A percentile compares a stretch with the other conserved stretches of the same genome.
phyloP scores from a whole-genome alignment of 2,113 vertebrate genomes.

The Axis porcinus region DNA sequence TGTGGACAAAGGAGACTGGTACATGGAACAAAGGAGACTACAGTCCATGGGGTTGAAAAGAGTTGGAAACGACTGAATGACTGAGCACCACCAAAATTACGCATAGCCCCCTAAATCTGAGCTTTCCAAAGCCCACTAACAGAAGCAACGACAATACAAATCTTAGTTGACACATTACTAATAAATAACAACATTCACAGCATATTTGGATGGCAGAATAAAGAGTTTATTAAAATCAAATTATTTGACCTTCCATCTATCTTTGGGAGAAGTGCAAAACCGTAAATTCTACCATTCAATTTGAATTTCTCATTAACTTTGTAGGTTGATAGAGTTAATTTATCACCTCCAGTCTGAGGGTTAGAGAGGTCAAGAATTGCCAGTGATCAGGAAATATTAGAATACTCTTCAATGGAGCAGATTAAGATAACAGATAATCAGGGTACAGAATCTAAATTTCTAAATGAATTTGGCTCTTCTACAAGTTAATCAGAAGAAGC shows the following conservation, averaged over 20 bases:
- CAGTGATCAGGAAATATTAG: neutral
- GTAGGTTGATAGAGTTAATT: neutral
- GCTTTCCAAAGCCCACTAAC: neutral
- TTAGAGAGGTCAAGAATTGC: neutral
- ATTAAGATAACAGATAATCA: neutral
- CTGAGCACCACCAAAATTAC: neutral
- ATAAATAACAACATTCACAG: neutral
- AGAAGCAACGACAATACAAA: neutral
- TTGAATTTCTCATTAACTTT: neutral
- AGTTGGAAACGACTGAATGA: neutral
- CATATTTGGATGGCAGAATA: neutral
- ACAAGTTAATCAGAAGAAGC: neutral
- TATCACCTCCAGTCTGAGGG: neutral
- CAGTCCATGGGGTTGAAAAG: neutral
- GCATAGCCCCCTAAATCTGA: rapidly evolving
- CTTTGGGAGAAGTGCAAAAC: neutral
- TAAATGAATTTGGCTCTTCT: neutral
- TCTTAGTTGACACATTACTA: neutral
- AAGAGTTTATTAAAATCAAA: constrained; percentile 52
- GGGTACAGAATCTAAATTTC: neutral
- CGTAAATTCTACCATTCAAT: neutral
- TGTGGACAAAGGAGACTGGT: neutral
- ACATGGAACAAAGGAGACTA: too few relatives aligned
- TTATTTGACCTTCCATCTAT: neutral
- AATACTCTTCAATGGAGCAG: neutral